These are phyloP conservation scores for Mustela lutreola DNA, from an alignment of 2,113 vertebrate species.

Conservation along the genomic window DNA sequence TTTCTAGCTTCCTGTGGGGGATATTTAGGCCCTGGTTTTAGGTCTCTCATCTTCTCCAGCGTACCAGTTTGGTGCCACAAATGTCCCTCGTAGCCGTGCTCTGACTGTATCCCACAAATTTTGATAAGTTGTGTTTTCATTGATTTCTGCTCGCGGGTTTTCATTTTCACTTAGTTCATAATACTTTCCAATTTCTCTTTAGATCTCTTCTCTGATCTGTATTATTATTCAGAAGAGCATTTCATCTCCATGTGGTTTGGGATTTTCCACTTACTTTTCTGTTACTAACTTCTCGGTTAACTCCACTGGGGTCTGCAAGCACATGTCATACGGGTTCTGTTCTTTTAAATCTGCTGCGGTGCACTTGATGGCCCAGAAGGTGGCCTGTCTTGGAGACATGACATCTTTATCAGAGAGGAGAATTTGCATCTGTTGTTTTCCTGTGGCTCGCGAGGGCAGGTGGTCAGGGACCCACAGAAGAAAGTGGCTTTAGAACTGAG, in stretches of 20 bases:
- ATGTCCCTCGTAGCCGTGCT: not conserved
- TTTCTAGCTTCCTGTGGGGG: not conserved
- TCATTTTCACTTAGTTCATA: not conserved
- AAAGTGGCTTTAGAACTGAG: not conserved
- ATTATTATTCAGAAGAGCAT: not conserved
- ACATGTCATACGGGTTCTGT: not conserved
- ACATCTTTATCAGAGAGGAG: not conserved
- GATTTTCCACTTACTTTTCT: not conserved
- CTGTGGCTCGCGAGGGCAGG: not conserved
- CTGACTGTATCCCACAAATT: not conserved
- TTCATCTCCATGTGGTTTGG: not conserved
- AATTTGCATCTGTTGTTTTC: conserved; percentile 46
- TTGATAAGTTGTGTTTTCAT: not conserved
- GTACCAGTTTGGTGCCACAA: not conserved
- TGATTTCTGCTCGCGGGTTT: not conserved
- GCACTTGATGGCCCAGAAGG: not conserved
- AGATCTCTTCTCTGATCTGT: not conserved
- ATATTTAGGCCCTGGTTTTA: not conserved
- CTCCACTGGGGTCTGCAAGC: not conserved
- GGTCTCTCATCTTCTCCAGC: not conserved
- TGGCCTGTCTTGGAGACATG: not conserved
- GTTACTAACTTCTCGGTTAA: not conserved
- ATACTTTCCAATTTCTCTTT: not conserved
- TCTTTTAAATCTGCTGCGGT: not conserved
- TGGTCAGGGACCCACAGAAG: not conserved